phyloP scores from a whole-genome alignment of 2,113 vertebrate genomes.

The Macquaria ambigua region DNA sequence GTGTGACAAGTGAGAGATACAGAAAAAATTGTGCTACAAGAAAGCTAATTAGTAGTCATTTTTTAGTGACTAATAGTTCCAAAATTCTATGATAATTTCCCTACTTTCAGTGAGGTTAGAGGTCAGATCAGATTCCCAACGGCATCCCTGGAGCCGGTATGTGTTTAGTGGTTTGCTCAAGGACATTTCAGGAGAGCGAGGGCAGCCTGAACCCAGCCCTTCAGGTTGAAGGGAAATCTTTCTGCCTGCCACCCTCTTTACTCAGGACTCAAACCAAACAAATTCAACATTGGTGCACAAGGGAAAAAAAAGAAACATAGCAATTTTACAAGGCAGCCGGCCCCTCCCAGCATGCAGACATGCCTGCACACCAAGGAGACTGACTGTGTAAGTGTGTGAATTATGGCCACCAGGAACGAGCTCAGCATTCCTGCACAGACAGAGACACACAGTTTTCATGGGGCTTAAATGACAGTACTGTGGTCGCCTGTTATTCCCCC shows the following conservation, averaged over 20 bases:
- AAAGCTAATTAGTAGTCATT: not conserved
- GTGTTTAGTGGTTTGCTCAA: slow-evolving; percentile 24
- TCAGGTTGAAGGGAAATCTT: slow-evolving; percentile 27
- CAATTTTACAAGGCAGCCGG: slow-evolving; percentile 61
- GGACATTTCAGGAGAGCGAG: slow-evolving; percentile 11
- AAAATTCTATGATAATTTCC: not conserved
- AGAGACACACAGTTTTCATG: slow-evolving; percentile 51
- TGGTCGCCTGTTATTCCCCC: slow-evolving; percentile 15
- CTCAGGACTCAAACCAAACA: slow-evolving; percentile 45
- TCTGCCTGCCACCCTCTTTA: not conserved
- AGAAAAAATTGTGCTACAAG: not conserved
- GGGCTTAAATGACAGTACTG: slow-evolving; percentile 60
- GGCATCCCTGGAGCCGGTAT: slow-evolving; percentile 14
- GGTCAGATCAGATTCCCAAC: slow-evolving; percentile 9
- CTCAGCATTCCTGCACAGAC: slow-evolving; percentile 76
- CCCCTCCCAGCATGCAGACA: slow-evolving; percentile 74
- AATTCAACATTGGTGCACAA: slow-evolving; percentile 33
- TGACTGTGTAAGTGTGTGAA: slow-evolving; percentile 49
- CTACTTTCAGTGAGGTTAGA: not conserved
- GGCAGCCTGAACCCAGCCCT: not conserved
- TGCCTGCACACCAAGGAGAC: slow-evolving; percentile 70
- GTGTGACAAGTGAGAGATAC: not conserved
- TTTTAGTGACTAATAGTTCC: not conserved
- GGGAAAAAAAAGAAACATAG: slow-evolving; percentile 23
- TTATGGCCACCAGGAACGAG: slow-evolving; percentile 69